Base-by-base conservation (phyloP, 2,113 vertebrate genomes). In the Callithrix jacchus region DNA sequence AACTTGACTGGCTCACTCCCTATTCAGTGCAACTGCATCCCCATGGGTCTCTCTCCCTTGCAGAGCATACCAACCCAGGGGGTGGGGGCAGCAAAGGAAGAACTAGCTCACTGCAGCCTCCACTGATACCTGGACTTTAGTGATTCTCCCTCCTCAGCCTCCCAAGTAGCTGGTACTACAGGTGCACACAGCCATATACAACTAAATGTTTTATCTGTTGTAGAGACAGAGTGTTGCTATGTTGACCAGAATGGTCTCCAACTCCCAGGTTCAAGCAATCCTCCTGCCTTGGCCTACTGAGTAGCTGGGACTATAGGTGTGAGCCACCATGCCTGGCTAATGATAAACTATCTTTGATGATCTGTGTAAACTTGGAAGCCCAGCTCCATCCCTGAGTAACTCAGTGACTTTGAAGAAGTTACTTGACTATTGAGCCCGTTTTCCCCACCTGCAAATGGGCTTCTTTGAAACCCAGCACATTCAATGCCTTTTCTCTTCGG, bases 401-500 rank as follows among this genome's bases (percentile, higher is more conserved):
- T 0, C 4, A 42, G 45, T 3, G 8, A 40, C 40, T 77, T 30
- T 32, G 47, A 52, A 47, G 7, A 32, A 61, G 37, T 18, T 5
- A 7, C 54, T 40, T 92, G 42, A 20, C 17, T 23, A 4, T 4
- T 2, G n/a, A 49, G 47, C 47, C 66, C 8, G 23, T 52, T 70
- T 80, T 66, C 68, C 47, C 64, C 92, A 58, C 23, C 85, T 89
- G 54, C 64, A 71, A 21, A 35, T 17, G 70, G 68, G 17, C 56
- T 74, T 66, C 61, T 52, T 73, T 5, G n/a, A 47, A 18, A 2
- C n/a, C 2, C 18, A 5, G 1, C 6, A 14, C 42, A 12, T 12
- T 47, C 52, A 1, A 27, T 13, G 0, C 30, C 81, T 49, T 12
- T 25, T 8, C 47, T 52, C 30, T 35, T 76, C 17, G 0, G 14